Evolutionary conservation across 2,113 vertebrate species (phyloP).

Genomic region (Microcebus lehilahytsara): DNA sequence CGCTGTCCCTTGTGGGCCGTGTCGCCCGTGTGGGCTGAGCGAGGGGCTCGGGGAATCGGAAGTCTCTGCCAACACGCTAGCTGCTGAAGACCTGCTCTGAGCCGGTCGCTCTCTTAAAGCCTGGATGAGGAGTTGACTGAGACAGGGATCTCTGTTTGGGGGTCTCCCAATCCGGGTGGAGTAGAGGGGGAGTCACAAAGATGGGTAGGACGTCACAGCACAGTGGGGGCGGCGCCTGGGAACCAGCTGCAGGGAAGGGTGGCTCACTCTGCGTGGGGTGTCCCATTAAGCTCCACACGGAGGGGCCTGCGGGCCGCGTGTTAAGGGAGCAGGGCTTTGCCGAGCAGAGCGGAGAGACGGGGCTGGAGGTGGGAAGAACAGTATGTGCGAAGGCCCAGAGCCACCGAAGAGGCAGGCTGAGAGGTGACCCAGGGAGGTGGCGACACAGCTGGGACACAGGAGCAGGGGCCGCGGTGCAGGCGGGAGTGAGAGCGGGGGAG

Average conservation of each 20-base stretch:
- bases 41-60: neutral
- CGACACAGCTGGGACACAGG: neutral
- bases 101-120: neutral
- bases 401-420: neutral
- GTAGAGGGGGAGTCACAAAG: neutral
- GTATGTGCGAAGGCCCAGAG: neutral
- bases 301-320: neutral
- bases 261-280: too few species aligned
- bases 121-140: neutral
- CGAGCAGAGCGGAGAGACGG: neutral
- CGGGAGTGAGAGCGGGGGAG: neutral
- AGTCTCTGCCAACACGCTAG: neutral
- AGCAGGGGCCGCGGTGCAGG: accelerated
- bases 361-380: neutral
- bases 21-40: neutral
- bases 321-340: neutral
- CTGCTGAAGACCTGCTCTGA: neutral
- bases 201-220: neutral
- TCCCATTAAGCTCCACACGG: neutral
- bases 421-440: accelerated
- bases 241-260: neutral
- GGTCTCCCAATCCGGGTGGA: neutral
- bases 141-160: neutral
- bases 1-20: neutral
- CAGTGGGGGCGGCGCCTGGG: neutral